Conservation (phyloP, 2,888 invertebrate species). For the Gasteruption jaculator region DNA sequence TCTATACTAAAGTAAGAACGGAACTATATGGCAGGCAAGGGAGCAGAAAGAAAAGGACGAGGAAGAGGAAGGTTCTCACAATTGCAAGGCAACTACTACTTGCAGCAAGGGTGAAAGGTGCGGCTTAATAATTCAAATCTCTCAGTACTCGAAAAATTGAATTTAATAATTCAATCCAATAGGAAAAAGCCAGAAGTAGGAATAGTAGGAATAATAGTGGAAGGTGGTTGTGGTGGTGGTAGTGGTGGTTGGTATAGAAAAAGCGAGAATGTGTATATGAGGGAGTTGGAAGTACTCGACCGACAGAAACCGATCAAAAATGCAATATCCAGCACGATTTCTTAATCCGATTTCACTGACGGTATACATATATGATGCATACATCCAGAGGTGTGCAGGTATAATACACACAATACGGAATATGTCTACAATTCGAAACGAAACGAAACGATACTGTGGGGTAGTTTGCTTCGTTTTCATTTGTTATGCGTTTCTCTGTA, state of each 20-base stretch:
- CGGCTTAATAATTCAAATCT: conserved; percentile 49
- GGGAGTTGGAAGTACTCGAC: no score
- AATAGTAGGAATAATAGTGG: conserved; percentile 10
- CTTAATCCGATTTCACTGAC: conserved; percentile 46
- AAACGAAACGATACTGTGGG: no score
- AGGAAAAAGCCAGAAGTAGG: conserved; percentile 34
- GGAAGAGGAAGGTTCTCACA: conserved; percentile 24
- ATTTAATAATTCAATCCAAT: conserved; percentile 52
- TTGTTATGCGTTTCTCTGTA: no score
- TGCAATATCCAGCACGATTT: conserved; percentile 49
- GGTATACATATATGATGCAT: no score
- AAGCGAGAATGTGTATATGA: no score
- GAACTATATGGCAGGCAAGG: conserved; percentile 9
- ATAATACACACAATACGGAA: no score
- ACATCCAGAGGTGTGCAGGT: no score
- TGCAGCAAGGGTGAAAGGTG: conserved; percentile 23
- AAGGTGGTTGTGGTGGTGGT: conserved; percentile 11
- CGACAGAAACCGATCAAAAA: conserved; percentile 44
- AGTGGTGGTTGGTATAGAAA: conserved; percentile 9
- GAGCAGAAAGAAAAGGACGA: conserved; percentile 20
- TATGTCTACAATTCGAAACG: no score
- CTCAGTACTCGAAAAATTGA: conserved; percentile 52
- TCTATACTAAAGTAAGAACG: no score
- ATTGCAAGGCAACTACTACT: conserved; percentile 32
- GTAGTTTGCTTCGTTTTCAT: conserved; percentile 26